Base-by-base conservation (phyloP, 1,140 invertebrate genomes). In the Zaprionus davidi region DNA sequence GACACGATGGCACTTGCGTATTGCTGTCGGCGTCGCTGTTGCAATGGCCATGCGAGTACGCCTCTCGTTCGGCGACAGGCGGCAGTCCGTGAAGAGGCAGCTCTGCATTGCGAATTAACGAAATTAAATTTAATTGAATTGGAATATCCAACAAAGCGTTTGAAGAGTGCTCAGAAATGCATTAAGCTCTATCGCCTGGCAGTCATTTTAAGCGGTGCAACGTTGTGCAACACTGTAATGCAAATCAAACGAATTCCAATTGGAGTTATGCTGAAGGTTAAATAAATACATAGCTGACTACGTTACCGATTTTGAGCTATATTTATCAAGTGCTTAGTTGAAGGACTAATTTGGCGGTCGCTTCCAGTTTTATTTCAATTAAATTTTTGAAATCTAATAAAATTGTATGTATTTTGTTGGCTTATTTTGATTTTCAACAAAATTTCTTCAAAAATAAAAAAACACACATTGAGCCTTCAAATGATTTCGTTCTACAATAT, bases 1-100 rank as follows among this genome's bases (percentile, higher is more conserved):
- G 4, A 74, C 57, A 3, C 28, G 24, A 1, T 44, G 53, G 1
- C 68, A 12, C 11, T 41, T 58, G 2, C 17, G 12, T 11, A 22
- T 60, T 11, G 69, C 7, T 41, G 68, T 71, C 12, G 73, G 69
- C 17, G 68, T 65, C 17, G 72, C n/a, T 22, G 53, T 38, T 15
- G 73, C 60, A n/a, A 76, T 24, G 3, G 55, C 13, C 2, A 76
- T 65, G 22, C 28, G 49, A 6, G 41, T 36, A n/a, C 68, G 57
- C 60, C 22, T 44, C 26, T 36, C 15, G 7, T 31, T 65, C 1
- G 69, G 41, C 2, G 68, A 71, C 1, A 34, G n/a, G 11, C 55
- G 7, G 1, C 17, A 36, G 0, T 60, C n/a, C 9, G 31, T n/a
- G 31, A 65, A 71, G 2, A 76, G 12, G 26, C 26, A 34, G 36